Base-by-base conservation (phyloP, 1,140 invertebrate species). In the Conopomorpha cramerella region DNA sequence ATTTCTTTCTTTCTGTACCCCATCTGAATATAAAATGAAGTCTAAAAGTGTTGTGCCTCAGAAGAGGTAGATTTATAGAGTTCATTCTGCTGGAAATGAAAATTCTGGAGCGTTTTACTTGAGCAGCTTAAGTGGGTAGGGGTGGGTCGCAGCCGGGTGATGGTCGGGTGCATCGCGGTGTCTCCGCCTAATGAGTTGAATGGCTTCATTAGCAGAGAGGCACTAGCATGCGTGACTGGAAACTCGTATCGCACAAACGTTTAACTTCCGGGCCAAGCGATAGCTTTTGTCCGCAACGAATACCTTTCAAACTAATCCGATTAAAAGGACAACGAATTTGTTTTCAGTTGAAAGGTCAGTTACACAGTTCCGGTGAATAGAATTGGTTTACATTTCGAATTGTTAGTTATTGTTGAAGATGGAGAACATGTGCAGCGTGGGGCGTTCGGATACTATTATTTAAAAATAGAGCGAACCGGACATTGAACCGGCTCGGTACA, bases 401-500 rank as follows among this genome's bases (percentile, higher is more conserved):
- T 35, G 34, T 38, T 25, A 35, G 32, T 30, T n/a, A 66, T 70
- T 62, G 62, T 68, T 55, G 26, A 40, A 49, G 51, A 39, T 30
- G 41, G 38, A 54, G 43, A 47, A 51, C 41, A 49, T 63, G 62
- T 63, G 51, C 51, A 55, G 34, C 43, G 16, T 43, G 47, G 42
- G 18, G n/a, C n/a, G n/a, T n/a, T n/a, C n/a, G n/a, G n/a, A n/a
- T n/a, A n/a, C n/a, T n/a, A n/a, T n/a, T n/a, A n/a, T n/a, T 56
- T 70, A 70, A 64, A 66, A 60, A 70, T 70, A 70, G 60, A 55
- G 34, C 30, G 40, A 34, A 49, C 55, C 62, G 65, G 60, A 66
- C 65, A 62, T 70, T 70, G 65, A 70, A 70, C 64, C 46, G 55
- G 33, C 37, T 37, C 43, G 49, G 55, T 52, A 60, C n/a, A n/a